Evolutionary conservation across 2,797 vertebrate species (phyloP).

Genomic region (Pseudopleuronectes americanus): DNA sequence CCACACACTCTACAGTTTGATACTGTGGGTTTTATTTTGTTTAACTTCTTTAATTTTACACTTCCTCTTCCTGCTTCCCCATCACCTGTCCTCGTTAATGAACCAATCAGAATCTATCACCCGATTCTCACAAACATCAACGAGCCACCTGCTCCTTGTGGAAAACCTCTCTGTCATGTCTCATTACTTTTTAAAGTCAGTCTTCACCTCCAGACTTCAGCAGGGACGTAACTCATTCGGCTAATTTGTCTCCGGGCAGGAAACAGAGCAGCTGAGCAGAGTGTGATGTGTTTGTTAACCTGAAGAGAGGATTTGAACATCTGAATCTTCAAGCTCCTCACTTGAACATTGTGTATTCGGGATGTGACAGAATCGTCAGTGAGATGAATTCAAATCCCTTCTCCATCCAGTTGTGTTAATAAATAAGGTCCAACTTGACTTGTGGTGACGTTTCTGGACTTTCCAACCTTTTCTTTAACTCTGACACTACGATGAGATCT

Average conservation of each 20-base stretch:
- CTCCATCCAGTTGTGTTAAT: neutral
- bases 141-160: constrained; percentile 60
- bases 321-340: too few species aligned
- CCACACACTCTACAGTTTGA: too few species aligned
- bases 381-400: neutral
- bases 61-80: constrained; percentile 1
- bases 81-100: constrained; percentile 33
- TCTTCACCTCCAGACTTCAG: constrained; percentile 42
- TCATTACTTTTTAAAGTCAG: constrained; percentile 60
- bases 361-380: too few species aligned
- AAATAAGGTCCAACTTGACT: too few species aligned
- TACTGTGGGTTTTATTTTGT: too few species aligned
- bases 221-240: constrained; percentile 32
- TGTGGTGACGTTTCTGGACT: too few species aligned
- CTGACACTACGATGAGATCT: too few species aligned
- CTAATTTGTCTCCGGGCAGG: constrained; percentile 34
- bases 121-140: constrained; percentile 54
- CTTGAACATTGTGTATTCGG: too few species aligned
- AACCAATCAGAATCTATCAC: constrained; percentile 59
- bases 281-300: neutral
- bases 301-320: too few species aligned
- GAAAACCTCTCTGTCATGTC: constrained; percentile 56
- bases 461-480: too few species aligned
- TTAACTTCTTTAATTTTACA: neutral
- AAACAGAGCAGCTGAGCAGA: constrained; percentile 17